Evolutionary conservation across 2,113 vertebrate species (phyloP).

Genomic region (Gymnorhina tibicen): DNA sequence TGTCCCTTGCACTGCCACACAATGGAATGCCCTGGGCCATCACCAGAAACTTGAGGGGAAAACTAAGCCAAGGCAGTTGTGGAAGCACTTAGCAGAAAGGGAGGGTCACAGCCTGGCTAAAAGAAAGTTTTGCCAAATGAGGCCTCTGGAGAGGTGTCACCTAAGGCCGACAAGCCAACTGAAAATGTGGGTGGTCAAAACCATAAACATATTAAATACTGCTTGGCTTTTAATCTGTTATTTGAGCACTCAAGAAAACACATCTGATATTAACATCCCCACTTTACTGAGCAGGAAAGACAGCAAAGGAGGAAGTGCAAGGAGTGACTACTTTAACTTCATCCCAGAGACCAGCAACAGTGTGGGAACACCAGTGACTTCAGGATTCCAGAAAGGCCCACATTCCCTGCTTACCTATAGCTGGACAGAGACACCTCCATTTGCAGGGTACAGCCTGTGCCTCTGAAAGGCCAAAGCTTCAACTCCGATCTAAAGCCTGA

Average conservation of each 20-base stretch:
- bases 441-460: background rate
- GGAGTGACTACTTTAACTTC: background rate
- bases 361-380: background rate
- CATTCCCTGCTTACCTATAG: background rate
- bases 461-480: background rate
- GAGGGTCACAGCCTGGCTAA: background rate
- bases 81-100: background rate
- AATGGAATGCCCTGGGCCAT: background rate
- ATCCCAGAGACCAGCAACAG: background rate
- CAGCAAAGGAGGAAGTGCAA: background rate
- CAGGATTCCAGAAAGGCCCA: background rate
- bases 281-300: background rate
- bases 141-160: background rate
- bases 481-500: background rate
- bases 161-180: rapidly evolving
- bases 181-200: background rate
- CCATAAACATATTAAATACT: background rate
- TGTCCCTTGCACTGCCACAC: background rate
- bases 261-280: background rate
- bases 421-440: background rate
- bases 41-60: background rate
- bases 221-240: background rate
- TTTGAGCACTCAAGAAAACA: background rate
- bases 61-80: background rate
- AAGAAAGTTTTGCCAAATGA: background rate